Evolutionary conservation across 37 sponge, comb jelly and placozoan species (phyloP), one percentile per base, ranked within the genome.

Genomic region (Cladorhizidae sp.): DNA sequence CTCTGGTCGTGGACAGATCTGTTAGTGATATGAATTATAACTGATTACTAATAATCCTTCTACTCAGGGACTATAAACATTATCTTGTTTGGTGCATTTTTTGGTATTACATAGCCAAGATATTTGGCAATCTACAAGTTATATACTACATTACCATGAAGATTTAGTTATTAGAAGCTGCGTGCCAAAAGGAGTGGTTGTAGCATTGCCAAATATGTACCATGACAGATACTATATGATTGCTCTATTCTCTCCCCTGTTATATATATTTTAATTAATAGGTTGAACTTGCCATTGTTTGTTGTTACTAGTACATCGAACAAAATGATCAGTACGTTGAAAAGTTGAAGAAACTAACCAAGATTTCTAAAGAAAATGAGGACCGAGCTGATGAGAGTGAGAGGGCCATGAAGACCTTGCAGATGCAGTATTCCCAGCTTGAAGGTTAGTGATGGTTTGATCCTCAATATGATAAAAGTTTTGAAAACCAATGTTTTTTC

Each of bases 371-470:
- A 8, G 36, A 17, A 11, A 36, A 31, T 3, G 54, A 51, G 56
- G 36, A 2, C 55, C 12, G 74, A 54, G 74, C 74, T 33, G 74
- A 74, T 74, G 74, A 74, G 62, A 26, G 18, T 54, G 65, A 67
- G 29, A 20, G 67, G 45, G 55, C 61, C 1, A 51, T 67, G 29
- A 64, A 70, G 49, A 25, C 43, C 23, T n/a, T 71, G 36, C 43
- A 41, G 26, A 21, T 23, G 23, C 29, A 71, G n/a, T 17, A 25
- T 26, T 23, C 23, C 45, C 72, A 71, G 3, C 72, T 71, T 41
- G 72, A 71, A 42, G 28, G 72, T 71, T 23, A 36, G 38, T 38
- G 8, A 29, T 18, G 31, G 6, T 67, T 33, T 5, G 20, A 67
- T 5, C 5, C 49, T 45, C 49, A 45, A 45, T 45, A 36, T 67